Conservation (phyloP, 2,113 vertebrate species). For the Cavia porcellus region DNA sequence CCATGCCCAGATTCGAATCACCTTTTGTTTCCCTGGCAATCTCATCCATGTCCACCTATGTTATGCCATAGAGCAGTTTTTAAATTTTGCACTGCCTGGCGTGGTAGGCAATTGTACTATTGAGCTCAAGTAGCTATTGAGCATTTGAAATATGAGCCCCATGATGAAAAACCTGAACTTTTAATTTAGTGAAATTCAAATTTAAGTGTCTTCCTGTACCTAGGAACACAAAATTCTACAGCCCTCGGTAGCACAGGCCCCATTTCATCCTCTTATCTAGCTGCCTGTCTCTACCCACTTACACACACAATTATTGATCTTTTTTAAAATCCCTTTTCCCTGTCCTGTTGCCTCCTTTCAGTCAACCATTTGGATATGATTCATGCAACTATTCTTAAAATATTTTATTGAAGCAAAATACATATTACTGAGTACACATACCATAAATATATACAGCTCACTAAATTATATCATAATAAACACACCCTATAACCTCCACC, state of each 20-base stretch:
- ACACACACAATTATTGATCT: background rate
- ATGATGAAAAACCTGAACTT: background rate
- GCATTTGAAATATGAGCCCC: background rate
- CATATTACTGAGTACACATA: background rate
- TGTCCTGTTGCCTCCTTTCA: background rate
- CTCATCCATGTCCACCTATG: background rate
- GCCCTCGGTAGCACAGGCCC: background rate
- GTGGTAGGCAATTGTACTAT: background rate
- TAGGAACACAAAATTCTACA: background rate
- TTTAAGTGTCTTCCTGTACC: background rate
- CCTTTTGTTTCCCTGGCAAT: background rate
- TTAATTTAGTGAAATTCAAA: background rate
- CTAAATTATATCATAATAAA: conserved; percentile 8
- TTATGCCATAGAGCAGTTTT: background rate
- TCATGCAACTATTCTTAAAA: conserved; percentile 9
- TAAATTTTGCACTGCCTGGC: background rate
- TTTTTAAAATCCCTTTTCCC: background rate
- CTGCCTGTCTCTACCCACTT: too few relatives aligned
- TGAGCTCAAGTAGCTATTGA: background rate
- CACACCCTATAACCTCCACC: background rate
- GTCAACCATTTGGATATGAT: conserved; percentile 12
- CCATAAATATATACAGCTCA: conserved; percentile 37
- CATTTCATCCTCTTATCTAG: background rate
- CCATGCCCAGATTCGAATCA: background rate
- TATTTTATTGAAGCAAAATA: conserved; percentile 47